phyloP scores from a whole-genome alignment of 2,113 vertebrate species.

The Antechinus stuartii region DNA sequence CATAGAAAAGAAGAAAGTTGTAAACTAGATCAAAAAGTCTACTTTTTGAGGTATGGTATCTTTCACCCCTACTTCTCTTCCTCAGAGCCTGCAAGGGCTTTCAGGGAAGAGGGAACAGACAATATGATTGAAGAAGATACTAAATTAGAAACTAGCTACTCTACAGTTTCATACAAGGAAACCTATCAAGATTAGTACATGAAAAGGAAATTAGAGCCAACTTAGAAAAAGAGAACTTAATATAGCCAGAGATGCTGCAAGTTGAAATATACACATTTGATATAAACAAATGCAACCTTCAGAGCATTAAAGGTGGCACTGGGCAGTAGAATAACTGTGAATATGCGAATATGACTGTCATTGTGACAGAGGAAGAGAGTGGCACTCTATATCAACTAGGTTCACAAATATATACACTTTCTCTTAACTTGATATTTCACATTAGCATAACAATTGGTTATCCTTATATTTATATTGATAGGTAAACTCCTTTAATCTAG shows the following conservation, averaged over 20 bases:
- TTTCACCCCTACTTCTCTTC: neutral
- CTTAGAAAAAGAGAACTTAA: neutral
- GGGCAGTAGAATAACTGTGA: neutral
- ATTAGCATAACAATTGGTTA: neutral
- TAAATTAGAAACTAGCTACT: neutral
- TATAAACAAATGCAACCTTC: neutral
- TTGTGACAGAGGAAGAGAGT: neutral
- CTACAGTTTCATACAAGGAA: neutral
- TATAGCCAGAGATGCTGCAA: neutral
- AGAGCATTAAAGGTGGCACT: neutral
- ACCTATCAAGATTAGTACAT: neutral
- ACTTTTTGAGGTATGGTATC: neutral
- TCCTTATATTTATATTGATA: neutral
- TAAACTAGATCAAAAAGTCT: neutral
- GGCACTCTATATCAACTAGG: neutral
- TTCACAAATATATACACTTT: neutral
- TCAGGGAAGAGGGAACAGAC: neutral
- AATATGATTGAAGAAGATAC: neutral
- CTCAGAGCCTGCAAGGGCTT: neutral
- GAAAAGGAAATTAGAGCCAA: slow-evolving; percentile 1
- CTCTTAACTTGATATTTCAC: neutral
- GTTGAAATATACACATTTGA: neutral
- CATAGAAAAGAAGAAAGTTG: neutral
- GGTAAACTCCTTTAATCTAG: neutral
- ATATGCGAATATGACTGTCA: neutral